Evolutionary conservation across 2,113 vertebrate species (phyloP).

Genomic region (Lucifuga dentata): DNA sequence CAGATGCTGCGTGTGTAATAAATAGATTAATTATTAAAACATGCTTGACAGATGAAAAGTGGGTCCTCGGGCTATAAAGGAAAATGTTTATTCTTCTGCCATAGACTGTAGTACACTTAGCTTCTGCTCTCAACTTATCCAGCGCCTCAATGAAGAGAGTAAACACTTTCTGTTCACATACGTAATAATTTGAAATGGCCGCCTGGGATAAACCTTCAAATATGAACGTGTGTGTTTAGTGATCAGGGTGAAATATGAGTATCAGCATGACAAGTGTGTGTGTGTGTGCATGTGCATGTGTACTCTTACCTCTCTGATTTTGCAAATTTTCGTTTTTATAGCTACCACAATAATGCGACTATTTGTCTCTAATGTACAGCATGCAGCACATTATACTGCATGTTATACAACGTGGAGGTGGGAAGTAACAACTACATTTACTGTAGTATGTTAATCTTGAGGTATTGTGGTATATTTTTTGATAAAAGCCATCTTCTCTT

Average conservation of each 20-base stretch:
- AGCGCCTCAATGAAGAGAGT: slow-evolving; percentile 77
- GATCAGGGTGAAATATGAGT: slow-evolving; percentile 64
- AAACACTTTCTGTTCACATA: slow-evolving; percentile 72
- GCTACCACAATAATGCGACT: too few relatives aligned
- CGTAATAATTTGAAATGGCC: slow-evolving; percentile 66
- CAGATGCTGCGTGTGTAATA: slow-evolving; percentile 87
- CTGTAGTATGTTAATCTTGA: too few relatives aligned
- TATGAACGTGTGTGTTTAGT: slow-evolving; percentile 70
- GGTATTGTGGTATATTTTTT: too few relatives aligned
- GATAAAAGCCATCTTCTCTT: too few relatives aligned
- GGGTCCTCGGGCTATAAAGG: slow-evolving; percentile 83
- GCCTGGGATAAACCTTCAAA: slow-evolving; percentile 72
- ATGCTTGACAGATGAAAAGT: slow-evolving; percentile 88
- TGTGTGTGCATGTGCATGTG: slow-evolving; percentile 20
- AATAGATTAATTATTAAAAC: slow-evolving; percentile 88
- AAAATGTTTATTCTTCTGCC: slow-evolving; percentile 88
- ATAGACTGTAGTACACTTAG: slow-evolving; percentile 82
- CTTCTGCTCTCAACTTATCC: slow-evolving; percentile 79
- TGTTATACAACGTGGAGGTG: too few relatives aligned
- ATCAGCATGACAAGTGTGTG: slow-evolving; percentile 2
- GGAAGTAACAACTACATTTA: too few relatives aligned
- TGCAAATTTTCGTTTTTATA: not conserved
- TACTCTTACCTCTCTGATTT: not conserved
- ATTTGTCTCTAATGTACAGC: too few relatives aligned
- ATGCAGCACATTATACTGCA: too few relatives aligned